Evolutionary conservation across 53 echinoderm and acorn worm species (phyloP).

Genomic region (Patiria pectinifera): DNA sequence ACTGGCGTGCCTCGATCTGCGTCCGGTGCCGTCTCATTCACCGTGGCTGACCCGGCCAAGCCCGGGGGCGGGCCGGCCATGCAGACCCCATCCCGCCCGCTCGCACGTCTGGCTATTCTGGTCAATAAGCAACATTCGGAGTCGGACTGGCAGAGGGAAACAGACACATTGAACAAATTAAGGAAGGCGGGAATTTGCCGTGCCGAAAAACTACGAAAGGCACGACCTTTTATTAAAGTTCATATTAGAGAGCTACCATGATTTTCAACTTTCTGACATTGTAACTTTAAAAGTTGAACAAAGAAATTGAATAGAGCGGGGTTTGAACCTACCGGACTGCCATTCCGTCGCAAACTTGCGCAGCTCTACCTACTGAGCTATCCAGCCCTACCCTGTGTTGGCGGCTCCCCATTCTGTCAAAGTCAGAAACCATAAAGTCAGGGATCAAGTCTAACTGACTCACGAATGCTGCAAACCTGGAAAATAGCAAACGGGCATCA

Average conservation of each 20-base stretch:
- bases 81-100: conserved; percentile 6
- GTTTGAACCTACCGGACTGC: too few species aligned
- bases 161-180: background rate
- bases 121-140: background rate
- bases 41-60: conserved; percentile 4
- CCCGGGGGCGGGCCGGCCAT: too few species aligned
- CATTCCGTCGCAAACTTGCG: too few species aligned
- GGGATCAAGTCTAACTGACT: too few species aligned
- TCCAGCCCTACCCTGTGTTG: too few species aligned
- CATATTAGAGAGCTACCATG: background rate
- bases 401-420: too few species aligned
- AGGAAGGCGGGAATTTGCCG: background rate
- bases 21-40: conserved; percentile 23
- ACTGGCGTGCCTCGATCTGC: background rate
- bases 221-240: background rate
- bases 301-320: too few species aligned
- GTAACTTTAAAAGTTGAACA: too few species aligned
- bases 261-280: background rate
- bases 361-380: too few species aligned
- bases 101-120: conserved; percentile 11
- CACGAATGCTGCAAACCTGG: too few species aligned
- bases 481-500: too few species aligned
- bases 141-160: background rate
- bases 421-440: too few species aligned
- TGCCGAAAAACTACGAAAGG: conserved; percentile 37